phyloP scores from a whole-genome alignment of 2,113 vertebrate species.

The Vulpes ferrilata region DNA sequence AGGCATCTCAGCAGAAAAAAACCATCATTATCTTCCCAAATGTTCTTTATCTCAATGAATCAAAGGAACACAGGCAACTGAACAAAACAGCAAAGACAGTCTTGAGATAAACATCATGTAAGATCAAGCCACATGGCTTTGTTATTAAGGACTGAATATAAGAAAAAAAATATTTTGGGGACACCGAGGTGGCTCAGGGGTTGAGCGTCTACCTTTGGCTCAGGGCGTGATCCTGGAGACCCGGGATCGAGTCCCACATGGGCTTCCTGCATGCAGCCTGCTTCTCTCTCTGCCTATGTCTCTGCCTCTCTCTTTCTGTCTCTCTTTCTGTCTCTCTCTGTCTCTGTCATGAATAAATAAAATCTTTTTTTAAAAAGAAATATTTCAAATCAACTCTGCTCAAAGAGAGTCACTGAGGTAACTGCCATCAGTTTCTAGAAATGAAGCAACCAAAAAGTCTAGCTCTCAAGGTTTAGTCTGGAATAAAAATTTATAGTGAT shows the following conservation, averaged over 20 bases:
- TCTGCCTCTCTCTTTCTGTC: no score
- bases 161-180: not conserved
- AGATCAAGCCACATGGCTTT: not conserved
- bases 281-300: no score
- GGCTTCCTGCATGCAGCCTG: no score
- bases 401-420: not conserved
- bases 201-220: no score
- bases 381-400: not conserved
- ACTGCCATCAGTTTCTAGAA: not conserved
- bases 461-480: not conserved
- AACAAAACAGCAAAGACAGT: not conserved
- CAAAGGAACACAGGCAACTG: slow-evolving; percentile 10
- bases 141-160: not conserved
- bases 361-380: not conserved
- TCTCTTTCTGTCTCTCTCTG: no score
- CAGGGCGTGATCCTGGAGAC: no score
- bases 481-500: not conserved
- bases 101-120: not conserved
- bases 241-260: no score
- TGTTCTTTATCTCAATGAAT: not conserved
- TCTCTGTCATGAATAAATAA: no score
- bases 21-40: slow-evolving; percentile 1
- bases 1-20: not conserved
- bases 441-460: slow-evolving; percentile 28
- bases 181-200: no score